Percentiles rank a stretch among this genome's conserved stretches.
These are phyloP conservation scores for Propithecus coquereli DNA, from an alignment of 2,113 vertebrate genomes.

Conservation along the genomic window DNA sequence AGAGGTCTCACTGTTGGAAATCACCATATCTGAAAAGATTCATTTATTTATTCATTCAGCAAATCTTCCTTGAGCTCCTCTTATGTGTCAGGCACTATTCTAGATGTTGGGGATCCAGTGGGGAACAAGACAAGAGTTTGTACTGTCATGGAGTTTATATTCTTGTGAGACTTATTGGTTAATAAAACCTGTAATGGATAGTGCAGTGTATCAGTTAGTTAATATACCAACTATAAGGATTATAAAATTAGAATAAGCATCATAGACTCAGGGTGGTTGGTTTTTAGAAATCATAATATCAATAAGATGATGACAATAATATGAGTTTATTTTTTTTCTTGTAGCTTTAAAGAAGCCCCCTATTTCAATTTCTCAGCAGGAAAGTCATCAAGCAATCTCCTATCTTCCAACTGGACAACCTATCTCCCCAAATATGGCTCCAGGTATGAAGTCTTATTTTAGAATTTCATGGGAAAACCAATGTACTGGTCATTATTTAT, in stretches of 20 bases:
- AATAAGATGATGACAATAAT: not conserved
- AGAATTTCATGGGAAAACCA: slow-evolving; percentile 42
- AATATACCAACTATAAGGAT: not conserved
- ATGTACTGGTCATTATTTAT: not conserved
- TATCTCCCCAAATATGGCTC: slow-evolving; percentile 74
- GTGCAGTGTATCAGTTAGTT: not conserved
- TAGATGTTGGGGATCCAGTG: not conserved
- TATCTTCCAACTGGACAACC: slow-evolving; percentile 78
- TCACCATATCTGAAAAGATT: not conserved
- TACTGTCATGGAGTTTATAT: not conserved
- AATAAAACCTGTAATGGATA: not conserved
- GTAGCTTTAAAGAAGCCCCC: slow-evolving; percentile 82
- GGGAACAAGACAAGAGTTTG: not conserved
- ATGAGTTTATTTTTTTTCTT: slow-evolving; percentile 54
- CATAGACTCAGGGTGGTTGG: not conserved
- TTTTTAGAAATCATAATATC: slow-evolving; percentile 6
- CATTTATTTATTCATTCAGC: not conserved
- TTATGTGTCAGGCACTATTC: not conserved
- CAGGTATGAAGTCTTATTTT: slow-evolving; percentile 77
- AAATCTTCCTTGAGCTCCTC: not conserved
- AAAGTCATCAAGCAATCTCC: slow-evolving; percentile 67
- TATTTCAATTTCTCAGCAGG: slow-evolving; percentile 76
- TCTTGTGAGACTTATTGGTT: slow-evolving; percentile 26
- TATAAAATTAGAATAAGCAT: slow-evolving; percentile 39
- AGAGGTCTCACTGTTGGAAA: not conserved